Percentiles rank a stretch among this genome's conserved stretches.
These are phyloP conservation scores for Brenthis ino DNA, from an alignment of 2,888 invertebrate genomes.

Conservation along the genomic window DNA sequence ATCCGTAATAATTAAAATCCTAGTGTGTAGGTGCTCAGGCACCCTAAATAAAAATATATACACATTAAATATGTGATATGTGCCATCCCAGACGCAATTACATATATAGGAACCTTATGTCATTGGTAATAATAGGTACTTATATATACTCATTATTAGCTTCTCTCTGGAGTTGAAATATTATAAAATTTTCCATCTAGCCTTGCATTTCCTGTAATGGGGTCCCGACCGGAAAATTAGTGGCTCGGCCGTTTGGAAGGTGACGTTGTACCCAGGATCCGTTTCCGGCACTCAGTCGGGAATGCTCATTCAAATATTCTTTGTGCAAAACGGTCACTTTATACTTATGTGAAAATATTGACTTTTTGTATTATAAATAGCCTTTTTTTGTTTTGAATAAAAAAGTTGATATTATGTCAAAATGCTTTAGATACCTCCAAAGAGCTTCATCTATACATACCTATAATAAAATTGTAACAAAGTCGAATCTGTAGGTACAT, in stretches of 20 bases:
- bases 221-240: conserved; percentile 45
- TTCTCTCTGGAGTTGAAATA: neutral
- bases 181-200: conserved; percentile 28
- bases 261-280: conserved; percentile 24
- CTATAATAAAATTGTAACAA: no score
- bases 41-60: neutral
- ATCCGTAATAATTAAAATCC: neutral
- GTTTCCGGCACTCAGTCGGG: conserved; percentile 29
- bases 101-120: no score
- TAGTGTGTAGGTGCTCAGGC: neutral
- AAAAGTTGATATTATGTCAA: neutral
- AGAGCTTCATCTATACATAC: no score
- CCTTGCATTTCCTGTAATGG: conserved; percentile 39
- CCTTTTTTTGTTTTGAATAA: neutral
- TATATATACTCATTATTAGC: neutral
- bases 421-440: no score
- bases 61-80: neutral
- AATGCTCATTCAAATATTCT: conserved; percentile 29
- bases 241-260: conserved; percentile 37
- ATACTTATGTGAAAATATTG: conserved; percentile 1
- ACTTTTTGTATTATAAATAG: conserved; percentile 3
- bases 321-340: neutral
- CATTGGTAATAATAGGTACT: no score
- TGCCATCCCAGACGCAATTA: no score
- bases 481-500: no score